A percentile compares a stretch with the other conserved stretches of the same genome.
phyloP scores from a whole-genome alignment of 2,888 invertebrate genomes.

The Hermaeophaga mercurialis region DNA sequence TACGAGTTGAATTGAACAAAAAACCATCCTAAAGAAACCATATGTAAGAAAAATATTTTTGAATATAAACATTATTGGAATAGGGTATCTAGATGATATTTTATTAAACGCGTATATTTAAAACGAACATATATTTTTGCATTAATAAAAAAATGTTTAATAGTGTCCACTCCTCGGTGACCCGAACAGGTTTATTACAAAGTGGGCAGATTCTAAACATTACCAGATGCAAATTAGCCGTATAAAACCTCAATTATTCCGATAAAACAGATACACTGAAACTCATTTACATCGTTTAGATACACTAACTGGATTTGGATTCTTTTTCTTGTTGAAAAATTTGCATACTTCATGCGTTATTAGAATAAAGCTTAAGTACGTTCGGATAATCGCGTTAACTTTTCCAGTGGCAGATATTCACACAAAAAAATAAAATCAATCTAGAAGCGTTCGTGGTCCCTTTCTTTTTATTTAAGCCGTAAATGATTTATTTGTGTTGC shows the following conservation, averaged over 20 bases:
- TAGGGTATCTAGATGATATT: too few relatives aligned
- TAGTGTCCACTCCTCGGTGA: background rate
- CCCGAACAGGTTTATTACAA: conserved; percentile 2
- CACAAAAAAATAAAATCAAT: too few relatives aligned
- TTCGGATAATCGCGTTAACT: conserved; percentile 7
- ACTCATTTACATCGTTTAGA: conserved; percentile 27
- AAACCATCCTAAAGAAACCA: too few relatives aligned
- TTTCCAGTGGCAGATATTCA: background rate
- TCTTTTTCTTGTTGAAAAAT: conserved; percentile 12
- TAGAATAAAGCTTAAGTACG: background rate
- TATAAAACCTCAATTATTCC: conserved; percentile 28
- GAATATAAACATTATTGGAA: too few relatives aligned
- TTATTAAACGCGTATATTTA: too few relatives aligned
- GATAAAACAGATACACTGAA: conserved; percentile 27
- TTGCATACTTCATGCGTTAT: background rate
- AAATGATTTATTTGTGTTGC: too few relatives aligned
- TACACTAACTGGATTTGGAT: conserved; percentile 16
- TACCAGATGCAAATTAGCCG: conserved; percentile 25
- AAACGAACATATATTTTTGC: too few relatives aligned
- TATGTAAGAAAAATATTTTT: too few relatives aligned
- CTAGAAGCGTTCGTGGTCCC: too few relatives aligned
- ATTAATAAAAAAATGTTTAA: too few relatives aligned
- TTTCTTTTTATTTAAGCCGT: too few relatives aligned
- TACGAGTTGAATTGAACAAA: too few relatives aligned
- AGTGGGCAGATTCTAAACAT: background rate